Evolutionary conservation across 2,797 vertebrate species (phyloP), one percentile per base, ranked within the genome.

Genomic region (Gallinago stenura): DNA sequence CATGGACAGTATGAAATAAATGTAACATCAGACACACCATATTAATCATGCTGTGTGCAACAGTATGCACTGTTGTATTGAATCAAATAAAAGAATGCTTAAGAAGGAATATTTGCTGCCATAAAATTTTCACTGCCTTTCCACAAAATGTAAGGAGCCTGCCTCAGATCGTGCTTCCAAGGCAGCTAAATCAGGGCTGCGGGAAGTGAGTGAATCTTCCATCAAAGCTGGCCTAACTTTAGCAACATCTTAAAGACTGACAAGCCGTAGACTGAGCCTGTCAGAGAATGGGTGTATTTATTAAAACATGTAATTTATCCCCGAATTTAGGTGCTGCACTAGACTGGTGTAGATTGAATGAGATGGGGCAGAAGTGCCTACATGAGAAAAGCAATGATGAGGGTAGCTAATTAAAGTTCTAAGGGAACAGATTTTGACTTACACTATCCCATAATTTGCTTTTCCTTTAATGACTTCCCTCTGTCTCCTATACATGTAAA

Each of bases 381-480:
- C 28, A 69, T 92, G 26, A 68, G 68, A 85, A 95, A 92, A 87
- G 35, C 50, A 78, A 41, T 71, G 57, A 61, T 72, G 61, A 91
- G 31, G 37, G 12, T 72, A 35, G 48, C 61, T 78, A 95, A 90
- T 91, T 92, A 83, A 88, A 93, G 76, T 88, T 93, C 72, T 80
- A 77, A 96, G 58, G 24, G 43, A 96, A 72, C 25, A 78, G 46
- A 91, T 85, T 95, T 90, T 96, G 43, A 82, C 61, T 91, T 95
- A 62, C 46, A 48, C 30, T 58, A 58, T 92, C 76, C 43, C 39
- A 70, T 89, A 93, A 94, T 90, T 93, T 95, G 9, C 58, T 91
- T 95, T 91, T 90, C 43, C 48, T 93, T 91, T 93, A 93, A 87
- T 96, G 77, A 90, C 30, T 95, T 94, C 61, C 33, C 58, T 95